Evolutionary conservation across 2,797 vertebrate genomes (phyloP).

Genomic region (Hypotaenidia okinawae): DNA sequence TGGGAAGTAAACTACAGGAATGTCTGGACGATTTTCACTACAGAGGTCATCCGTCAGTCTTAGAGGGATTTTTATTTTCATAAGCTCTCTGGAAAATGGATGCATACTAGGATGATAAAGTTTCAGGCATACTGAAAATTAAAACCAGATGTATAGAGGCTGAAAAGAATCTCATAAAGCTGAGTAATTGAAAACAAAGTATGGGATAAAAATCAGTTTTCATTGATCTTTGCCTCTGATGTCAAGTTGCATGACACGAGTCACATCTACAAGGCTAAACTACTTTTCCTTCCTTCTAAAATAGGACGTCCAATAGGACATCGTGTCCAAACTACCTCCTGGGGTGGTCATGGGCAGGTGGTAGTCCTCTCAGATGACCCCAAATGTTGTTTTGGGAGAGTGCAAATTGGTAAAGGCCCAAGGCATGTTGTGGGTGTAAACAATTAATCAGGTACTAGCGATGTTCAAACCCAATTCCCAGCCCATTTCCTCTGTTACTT

Average conservation of each 20-base stretch:
- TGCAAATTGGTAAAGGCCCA: not conserved
- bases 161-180: not conserved
- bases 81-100: not conserved
- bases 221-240: not conserved
- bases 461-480: not conserved
- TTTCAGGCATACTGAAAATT: not conserved
- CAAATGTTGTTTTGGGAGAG: not conserved
- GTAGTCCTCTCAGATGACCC: not conserved
- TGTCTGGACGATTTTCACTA: not conserved
- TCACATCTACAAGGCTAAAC: not conserved
- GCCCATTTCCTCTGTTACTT: not conserved
- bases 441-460: not conserved
- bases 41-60: not conserved
- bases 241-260: not conserved
- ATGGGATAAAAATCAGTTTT: not conserved
- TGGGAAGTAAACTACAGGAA: not conserved
- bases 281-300: not conserved
- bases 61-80: not conserved
- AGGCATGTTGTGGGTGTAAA: not conserved
- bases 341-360: not conserved
- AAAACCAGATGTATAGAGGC: not conserved
- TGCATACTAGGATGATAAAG: not conserved
- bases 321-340: not conserved
- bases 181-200: not conserved
- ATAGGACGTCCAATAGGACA: rapidly evolving